These are phyloP conservation scores for Albula glossodonta DNA, from an alignment of 2,113 vertebrate species.

Conservation along the genomic window DNA sequence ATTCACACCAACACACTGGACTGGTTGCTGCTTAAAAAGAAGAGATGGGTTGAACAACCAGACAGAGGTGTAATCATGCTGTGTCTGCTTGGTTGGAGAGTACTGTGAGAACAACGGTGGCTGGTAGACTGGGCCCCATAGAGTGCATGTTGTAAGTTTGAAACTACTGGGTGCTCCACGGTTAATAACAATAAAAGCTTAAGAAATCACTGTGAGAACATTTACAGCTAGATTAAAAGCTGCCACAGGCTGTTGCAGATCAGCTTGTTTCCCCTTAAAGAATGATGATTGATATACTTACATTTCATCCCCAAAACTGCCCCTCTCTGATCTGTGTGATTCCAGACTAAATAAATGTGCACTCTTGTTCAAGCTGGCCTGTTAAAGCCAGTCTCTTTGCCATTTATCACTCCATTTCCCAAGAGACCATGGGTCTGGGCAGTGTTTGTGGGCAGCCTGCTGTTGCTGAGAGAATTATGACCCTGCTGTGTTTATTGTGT, in stretches of 20 bases:
- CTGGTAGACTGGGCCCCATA: background rate
- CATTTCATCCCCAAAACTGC: conserved; percentile 21
- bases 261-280: background rate
- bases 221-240: background rate
- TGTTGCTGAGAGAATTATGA: conserved; percentile 42
- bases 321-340: conserved; percentile 30
- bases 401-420: conserved; percentile 28
- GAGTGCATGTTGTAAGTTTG: conserved; percentile 17
- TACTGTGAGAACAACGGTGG: no score
- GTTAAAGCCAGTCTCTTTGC: conserved; percentile 37
- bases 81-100: no score
- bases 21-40: no score
- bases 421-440: conserved; percentile 8
- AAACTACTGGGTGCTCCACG: conserved; percentile 40
- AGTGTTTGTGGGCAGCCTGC: conserved; percentile 19
- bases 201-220: conserved; percentile 34
- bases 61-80: no score
- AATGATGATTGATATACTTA: conserved; percentile 51
- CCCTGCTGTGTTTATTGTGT: conserved; percentile 43
- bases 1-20: no score
- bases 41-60: no score
- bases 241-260: background rate
- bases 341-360: conserved; percentile 21
- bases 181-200: conserved; percentile 46
- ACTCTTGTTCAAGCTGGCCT: conserved; percentile 45